Conservation (phyloP, 2,888 invertebrate species). For the Synanthedon tipuliformis region DNA sequence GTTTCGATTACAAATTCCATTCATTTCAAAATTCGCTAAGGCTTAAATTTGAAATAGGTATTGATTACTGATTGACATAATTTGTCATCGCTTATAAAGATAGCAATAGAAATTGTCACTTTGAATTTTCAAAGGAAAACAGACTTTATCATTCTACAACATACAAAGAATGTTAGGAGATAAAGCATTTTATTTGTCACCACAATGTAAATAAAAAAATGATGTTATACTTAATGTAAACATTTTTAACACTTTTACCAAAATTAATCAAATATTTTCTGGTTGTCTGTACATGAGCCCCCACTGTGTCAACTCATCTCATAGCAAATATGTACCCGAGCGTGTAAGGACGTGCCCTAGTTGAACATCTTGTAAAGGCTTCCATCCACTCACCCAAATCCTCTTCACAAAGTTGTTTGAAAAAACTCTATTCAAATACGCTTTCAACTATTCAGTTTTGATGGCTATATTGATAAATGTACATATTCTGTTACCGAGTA, state of each 20-base stretch:
- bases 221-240: neutral
- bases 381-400: slow-evolving; percentile 35
- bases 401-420: slow-evolving; percentile 30
- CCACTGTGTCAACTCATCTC: slow-evolving; percentile 47
- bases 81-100: too few species aligned
- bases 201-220: neutral
- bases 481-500: neutral
- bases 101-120: too few species aligned
- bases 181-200: too few species aligned
- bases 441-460: slow-evolving; percentile 14
- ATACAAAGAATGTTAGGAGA: too few species aligned
- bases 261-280: slow-evolving; percentile 11
- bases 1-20: too few species aligned
- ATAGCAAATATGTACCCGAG: slow-evolving; percentile 39
- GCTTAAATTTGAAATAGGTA: too few species aligned
- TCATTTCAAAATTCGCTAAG: too few species aligned
- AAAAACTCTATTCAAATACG: slow-evolving; percentile 19
- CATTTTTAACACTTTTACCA: neutral
- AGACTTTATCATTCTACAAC: too few species aligned
- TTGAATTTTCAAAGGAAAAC: too few species aligned
- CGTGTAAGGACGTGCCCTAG: slow-evolving; percentile 36
- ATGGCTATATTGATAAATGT: slow-evolving; percentile 6
- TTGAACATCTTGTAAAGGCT: slow-evolving; percentile 31
- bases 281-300: slow-evolving; percentile 19
- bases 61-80: too few species aligned